A percentile compares a stretch with the other conserved stretches of the same genome.
These are phyloP conservation scores for Tuta absoluta DNA, from an alignment of 2,888 invertebrate genomes.

Conservation along the genomic window DNA sequence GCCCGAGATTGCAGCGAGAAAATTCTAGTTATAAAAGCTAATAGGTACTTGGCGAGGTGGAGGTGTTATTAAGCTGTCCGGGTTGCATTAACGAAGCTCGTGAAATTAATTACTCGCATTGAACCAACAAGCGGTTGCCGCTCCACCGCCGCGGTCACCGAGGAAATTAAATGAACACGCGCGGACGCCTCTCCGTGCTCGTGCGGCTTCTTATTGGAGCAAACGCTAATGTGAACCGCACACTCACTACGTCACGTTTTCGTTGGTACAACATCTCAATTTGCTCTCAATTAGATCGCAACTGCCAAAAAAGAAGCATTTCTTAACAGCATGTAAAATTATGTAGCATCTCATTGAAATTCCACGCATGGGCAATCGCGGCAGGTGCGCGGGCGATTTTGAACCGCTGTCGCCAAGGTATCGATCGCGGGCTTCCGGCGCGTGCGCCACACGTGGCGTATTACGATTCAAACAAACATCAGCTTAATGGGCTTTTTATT, in stretches of 20 bases:
- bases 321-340: constrained; percentile 35
- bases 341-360: constrained; percentile 52
- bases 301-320: constrained; percentile 11
- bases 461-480: constrained; percentile 45
- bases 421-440: constrained; percentile 58
- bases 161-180: constrained; percentile 67
- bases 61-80: constrained; percentile 56
- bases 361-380: constrained; percentile 51
- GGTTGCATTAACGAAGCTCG: constrained; percentile 58
- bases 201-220: constrained; percentile 47
- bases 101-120: constrained; percentile 70
- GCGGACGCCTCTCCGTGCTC: constrained; percentile 47
- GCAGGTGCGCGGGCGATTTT: constrained; percentile 50
- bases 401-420: constrained; percentile 56
- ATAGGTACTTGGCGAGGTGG: constrained; percentile 39
- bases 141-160: constrained; percentile 59
- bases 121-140: constrained; percentile 66
- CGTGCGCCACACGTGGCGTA: constrained; percentile 67
- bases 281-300: constrained; percentile 21
- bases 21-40: constrained; percentile 38
- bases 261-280: constrained; percentile 21
- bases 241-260: constrained; percentile 25
- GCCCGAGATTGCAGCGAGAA: constrained; percentile 34
- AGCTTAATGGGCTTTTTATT: constrained; percentile 50
- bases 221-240: constrained; percentile 33